Conservation (phyloP, 2,888 invertebrate species). For the Xylota sylvarum region DNA sequence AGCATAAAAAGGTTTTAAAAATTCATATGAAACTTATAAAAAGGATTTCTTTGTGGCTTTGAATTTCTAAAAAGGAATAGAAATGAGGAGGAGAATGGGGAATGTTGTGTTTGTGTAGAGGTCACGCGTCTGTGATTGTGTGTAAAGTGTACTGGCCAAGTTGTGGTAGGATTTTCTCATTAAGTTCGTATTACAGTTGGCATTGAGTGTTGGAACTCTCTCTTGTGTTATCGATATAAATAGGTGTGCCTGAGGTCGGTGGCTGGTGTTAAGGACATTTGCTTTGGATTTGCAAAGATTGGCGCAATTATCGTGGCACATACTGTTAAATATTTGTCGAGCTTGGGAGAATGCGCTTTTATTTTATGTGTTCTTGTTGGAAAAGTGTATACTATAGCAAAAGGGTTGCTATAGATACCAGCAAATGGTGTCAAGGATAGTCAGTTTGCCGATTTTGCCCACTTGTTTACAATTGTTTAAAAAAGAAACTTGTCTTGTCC, state of each 20-base stretch:
- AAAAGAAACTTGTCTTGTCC: no score
- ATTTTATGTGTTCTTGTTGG: no score
- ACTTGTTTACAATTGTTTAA: no score
- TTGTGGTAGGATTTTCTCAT: slow-evolving; percentile 9
- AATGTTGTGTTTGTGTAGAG: no score
- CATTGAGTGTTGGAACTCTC: not conserved
- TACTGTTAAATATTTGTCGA: no score
- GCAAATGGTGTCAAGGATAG: no score
- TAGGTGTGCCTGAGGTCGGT: not conserved
- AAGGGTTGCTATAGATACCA: no score
- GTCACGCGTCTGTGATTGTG: slow-evolving; percentile 1
- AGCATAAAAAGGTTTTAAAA: slow-evolving; percentile 48
- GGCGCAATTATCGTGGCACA: slow-evolving; percentile 3
- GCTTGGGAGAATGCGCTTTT: no score
- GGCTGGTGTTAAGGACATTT: not conserved
- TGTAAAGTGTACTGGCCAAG: not conserved
- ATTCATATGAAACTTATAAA: slow-evolving; percentile 26
- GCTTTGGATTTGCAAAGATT: not conserved
- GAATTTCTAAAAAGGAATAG: not conserved
- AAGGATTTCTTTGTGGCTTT: not conserved
- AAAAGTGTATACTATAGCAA: no score
- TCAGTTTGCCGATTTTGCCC: no score
- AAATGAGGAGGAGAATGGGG: not conserved
- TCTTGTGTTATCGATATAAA: slow-evolving; percentile 1
- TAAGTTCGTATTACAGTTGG: not conserved